Evolutionary conservation across 2,113 vertebrate species (phyloP).

Genomic region (Amazona vittata): DNA sequence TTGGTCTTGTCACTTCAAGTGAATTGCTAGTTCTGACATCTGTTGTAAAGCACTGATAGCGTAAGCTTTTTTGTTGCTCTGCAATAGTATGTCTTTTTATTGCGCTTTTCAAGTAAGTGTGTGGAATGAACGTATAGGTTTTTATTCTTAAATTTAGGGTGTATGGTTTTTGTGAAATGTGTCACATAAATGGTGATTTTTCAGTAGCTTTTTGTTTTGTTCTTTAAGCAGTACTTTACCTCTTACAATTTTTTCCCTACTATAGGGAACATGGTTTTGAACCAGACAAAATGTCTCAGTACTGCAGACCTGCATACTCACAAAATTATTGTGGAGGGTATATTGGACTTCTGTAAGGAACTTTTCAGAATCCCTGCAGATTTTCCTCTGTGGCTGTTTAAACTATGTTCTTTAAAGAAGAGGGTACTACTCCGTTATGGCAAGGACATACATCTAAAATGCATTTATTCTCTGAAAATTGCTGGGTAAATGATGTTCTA

Average conservation of each 20-base stretch:
- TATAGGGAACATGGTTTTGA: background rate
- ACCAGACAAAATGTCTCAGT: background rate
- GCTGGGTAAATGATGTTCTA: background rate
- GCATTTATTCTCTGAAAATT: background rate
- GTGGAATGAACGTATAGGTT: background rate
- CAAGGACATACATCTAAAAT: background rate
- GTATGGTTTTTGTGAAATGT: background rate
- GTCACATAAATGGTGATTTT: background rate
- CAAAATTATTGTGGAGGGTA: background rate
- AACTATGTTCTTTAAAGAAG: background rate
- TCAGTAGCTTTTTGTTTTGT: background rate
- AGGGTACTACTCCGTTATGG: background rate
- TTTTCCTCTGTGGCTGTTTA: background rate
- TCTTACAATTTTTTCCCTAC: background rate
- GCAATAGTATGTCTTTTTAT: background rate
- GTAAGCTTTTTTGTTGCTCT: background rate
- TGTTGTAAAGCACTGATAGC: background rate
- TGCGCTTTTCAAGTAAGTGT: background rate
- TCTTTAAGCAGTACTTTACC: background rate
- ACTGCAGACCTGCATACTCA: background rate
- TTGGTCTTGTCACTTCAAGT: background rate
- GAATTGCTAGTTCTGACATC: background rate
- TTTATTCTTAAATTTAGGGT: background rate
- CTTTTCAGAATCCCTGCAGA: background rate
- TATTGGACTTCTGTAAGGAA: background rate